These are phyloP conservation scores for Phenganax marumi DNA, from an alignment of 92 coral and sea anemone genomes.

Conservation along the genomic window DNA sequence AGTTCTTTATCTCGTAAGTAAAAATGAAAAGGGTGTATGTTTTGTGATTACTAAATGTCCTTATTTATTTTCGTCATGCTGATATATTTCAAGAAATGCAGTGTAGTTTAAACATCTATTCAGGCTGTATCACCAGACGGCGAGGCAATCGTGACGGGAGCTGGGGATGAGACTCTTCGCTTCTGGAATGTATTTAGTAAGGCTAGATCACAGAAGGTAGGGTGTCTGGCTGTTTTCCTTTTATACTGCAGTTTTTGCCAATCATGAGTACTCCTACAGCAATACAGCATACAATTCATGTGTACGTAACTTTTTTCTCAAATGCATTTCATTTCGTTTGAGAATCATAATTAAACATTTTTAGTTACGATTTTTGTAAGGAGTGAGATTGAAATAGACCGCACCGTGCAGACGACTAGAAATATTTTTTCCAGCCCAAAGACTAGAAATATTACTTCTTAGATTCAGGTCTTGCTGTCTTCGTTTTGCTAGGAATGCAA, in stretches of 20 bases:
- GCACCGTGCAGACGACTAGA: too few relatives aligned
- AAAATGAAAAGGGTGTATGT: neutral
- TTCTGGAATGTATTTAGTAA: slow-evolving; percentile 99
- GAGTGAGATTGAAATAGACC: too few relatives aligned
- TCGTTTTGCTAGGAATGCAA: slow-evolving; percentile 78
- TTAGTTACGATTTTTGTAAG: too few relatives aligned
- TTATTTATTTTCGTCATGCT: neutral
- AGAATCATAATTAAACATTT: too few relatives aligned
- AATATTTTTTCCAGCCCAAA: too few relatives aligned
- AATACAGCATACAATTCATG: too few relatives aligned
- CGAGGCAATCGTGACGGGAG: slow-evolving; percentile 98
- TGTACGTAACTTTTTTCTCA: too few relatives aligned
- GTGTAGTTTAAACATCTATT: neutral
- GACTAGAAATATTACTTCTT: too few relatives aligned
- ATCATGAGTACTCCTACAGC: too few relatives aligned
- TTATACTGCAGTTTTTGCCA: neutral
- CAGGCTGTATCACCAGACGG: slow-evolving; percentile 99
- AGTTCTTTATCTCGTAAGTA: slow-evolving; percentile 90
- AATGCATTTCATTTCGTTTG: too few relatives aligned
- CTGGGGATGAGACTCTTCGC: slow-evolving; percentile 96
- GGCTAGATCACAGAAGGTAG: slow-evolving; percentile 97
- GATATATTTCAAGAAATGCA: neutral
- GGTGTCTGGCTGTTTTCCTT: too few relatives aligned
- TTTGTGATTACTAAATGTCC: neutral
- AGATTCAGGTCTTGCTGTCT: neutral